Conservation (phyloP, 2,113 vertebrate genomes). For the Ophiodon elongatus region DNA sequence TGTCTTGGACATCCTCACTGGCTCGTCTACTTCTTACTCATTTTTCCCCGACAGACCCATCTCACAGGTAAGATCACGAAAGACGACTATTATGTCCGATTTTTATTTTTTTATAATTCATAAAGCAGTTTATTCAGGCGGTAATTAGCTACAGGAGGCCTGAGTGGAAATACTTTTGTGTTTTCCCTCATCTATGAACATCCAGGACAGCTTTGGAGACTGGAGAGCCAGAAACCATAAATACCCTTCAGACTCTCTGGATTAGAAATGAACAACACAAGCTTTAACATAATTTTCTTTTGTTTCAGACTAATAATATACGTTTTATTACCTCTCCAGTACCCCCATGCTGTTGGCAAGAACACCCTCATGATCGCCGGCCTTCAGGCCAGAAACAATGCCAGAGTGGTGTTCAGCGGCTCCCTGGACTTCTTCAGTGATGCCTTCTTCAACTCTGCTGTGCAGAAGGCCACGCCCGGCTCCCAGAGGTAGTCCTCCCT, state of each 20-base stretch:
- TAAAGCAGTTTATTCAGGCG: not conserved
- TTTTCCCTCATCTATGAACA: not conserved
- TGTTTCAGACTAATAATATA: not conserved
- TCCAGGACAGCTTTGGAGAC: not conserved
- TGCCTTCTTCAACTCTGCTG: conserved; percentile 93
- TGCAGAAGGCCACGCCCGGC: conserved; percentile 91
- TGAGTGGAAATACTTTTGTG: not conserved
- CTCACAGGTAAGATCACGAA: conserved; percentile 87
- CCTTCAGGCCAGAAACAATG: conserved; percentile 97
- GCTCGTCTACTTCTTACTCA: conserved; percentile 95
- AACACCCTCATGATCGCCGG: conserved; percentile 97
- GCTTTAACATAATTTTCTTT: not conserved
- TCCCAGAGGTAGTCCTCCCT: conserved; percentile 86
- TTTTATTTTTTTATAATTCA: not conserved
- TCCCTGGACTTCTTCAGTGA: conserved; percentile 98
- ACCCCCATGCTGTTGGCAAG: conserved; percentile 96
- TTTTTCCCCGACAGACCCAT: conserved; percentile 97
- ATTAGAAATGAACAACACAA: not conserved
- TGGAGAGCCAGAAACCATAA: not conserved
- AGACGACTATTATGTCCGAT: not conserved
- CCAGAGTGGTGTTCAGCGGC: conserved; percentile 95
- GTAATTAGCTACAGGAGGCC: not conserved
- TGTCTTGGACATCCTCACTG: conserved; percentile 97
- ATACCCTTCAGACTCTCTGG: not conserved
- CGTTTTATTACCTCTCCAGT: conserved; percentile 81